Evolutionary conservation across 2,888 invertebrate genomes (phyloP).

Genomic region (Girardia tigrina): DNA sequence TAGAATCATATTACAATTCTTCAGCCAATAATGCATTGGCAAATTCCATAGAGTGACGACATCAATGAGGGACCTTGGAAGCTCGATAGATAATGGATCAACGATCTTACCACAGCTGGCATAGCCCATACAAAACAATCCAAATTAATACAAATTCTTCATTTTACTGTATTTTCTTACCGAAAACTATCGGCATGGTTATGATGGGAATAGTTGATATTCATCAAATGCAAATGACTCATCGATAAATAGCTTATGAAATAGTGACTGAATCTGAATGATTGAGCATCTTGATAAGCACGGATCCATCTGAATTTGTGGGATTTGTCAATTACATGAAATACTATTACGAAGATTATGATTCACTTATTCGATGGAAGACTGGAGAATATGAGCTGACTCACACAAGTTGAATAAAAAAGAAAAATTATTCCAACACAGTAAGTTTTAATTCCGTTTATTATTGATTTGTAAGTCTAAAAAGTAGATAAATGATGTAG

Average conservation of each 20-base stretch:
- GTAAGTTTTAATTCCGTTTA: not conserved
- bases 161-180: too few species aligned
- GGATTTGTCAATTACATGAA: too few species aligned
- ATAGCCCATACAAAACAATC: too few species aligned
- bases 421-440: not conserved
- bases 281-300: conserved; percentile 74
- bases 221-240: not conserved
- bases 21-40: conserved; percentile 93
- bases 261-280: conserved; percentile 85
- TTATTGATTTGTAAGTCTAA: not conserved
- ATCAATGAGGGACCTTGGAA: conserved; percentile 77
- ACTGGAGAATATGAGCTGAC: not conserved
- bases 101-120: not conserved
- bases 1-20: conserved; percentile 59
- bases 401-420: not conserved
- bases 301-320: conserved; percentile 62
- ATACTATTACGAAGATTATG: too few species aligned
- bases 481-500: not conserved
- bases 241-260: conserved; percentile 65
- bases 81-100: conserved; percentile 64
- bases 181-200: too few species aligned
- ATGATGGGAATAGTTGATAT: not conserved
- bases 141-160: too few species aligned
- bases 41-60: conserved; percentile 89
- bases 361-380: not conserved